Evolutionary conservation across 2,113 vertebrate species (phyloP), one percentile per base, ranked within the genome.

Genomic region (Nibea coibor): DNA sequence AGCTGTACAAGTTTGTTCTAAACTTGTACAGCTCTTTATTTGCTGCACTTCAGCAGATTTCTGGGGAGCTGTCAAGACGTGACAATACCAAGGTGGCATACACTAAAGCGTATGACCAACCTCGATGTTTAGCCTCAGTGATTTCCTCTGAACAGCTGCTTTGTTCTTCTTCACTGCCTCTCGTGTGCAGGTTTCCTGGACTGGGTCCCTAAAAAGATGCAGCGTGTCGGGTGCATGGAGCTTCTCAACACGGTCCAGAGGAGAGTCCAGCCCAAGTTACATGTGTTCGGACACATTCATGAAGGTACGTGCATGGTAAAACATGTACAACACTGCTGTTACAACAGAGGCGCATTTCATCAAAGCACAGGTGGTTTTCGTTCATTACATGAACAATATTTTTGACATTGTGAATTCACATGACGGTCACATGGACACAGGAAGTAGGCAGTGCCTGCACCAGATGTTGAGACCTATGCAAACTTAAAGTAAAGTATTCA

Each of bases 171-270:
- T 45, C 24, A 16, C 14, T 57, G 24, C 12, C n/a, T 56, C 22
- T 56, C n/a, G 5, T 59, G 11, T 78, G 4, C 93, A 98, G 98
- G 98, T 76, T 99, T 99, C 87, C 94, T 99, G 90, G 98, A 99
- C 93, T 99, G 98, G 98, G 98, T 99, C 70, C 98, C 98, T 10
- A 98, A 97, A 93, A 98, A 98, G 94, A 97, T 99, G 97, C 98
- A 99, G 90, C 94, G 98, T 5, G 97, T 98, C 24, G 98, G 98
- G 16, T 99, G 98, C 17, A 97, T 99, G 94, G 97, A 99, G 91
- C 94, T 99, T 58, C 95, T 98, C 57, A 98, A 98, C 93, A 98
- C 97, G 0, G 97, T 99, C 77, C 98, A 99, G 95, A 96, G 97
- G 76, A 95, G 98, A 74, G 96, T 98, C 73, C 96, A 98, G 89